Percentiles rank a stretch among this genome's conserved stretches.
Conservation (phyloP, 1,140 invertebrate species). For the Charaxes varanes region DNA sequence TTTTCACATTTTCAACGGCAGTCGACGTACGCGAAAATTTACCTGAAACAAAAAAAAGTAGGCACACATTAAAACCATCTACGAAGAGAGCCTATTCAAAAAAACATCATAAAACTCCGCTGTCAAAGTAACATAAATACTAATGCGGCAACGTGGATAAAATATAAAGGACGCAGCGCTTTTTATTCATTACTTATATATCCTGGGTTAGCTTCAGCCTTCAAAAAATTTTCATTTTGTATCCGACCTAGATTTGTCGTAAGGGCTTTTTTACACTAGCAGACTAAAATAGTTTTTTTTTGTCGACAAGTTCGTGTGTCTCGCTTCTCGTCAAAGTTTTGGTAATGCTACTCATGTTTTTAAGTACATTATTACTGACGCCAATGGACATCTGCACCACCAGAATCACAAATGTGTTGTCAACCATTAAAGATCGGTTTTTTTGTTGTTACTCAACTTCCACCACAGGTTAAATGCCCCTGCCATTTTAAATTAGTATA, state of each 20-base stretch:
- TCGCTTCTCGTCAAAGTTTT: too few species aligned
- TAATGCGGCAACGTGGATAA: conserved; percentile 1
- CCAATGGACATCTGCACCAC: too few species aligned
- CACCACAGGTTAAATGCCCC: too few species aligned
- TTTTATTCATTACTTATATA: conserved; percentile 18
- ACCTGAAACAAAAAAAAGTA: conserved; percentile 16
- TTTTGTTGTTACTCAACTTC: too few species aligned
- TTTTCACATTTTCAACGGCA: not conserved
- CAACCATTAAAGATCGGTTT: too few species aligned
- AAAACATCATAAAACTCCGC: conserved; percentile 16
- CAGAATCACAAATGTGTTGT: too few species aligned
- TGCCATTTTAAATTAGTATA: too few species aligned
- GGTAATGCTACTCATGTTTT: too few species aligned
- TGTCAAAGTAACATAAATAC: conserved; percentile 20
- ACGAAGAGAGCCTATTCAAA: conserved; percentile 6
- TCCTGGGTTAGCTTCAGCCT: conserved; percentile 11
- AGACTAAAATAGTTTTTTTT: too few species aligned
- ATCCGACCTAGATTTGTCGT: conserved; percentile 17
- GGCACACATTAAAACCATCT: conserved; percentile 6
- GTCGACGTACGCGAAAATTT: conserved; percentile 4
- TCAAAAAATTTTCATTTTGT: conserved; percentile 13
- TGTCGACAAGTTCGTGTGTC: too few species aligned
- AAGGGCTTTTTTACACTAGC: not conserved
- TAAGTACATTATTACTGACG: too few species aligned
- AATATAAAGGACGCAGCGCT: conserved; percentile 6